Conservation (phyloP, 2,797 vertebrate genomes). For the Chromobotia macracanthus region DNA sequence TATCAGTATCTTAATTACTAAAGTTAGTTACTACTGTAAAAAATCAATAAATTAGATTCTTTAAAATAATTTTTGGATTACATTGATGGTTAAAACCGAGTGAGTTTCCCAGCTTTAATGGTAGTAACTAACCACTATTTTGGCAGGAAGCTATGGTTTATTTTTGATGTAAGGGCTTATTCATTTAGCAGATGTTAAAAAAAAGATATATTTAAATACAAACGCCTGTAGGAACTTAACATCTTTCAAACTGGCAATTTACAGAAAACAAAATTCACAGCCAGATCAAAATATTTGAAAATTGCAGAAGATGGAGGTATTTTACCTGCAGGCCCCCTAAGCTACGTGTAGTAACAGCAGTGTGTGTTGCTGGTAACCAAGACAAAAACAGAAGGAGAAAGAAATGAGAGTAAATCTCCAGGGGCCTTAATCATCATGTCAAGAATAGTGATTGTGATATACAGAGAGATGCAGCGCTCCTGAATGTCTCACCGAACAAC, state of each 20-base stretch:
- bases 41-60: too few relatives aligned
- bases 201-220: background rate
- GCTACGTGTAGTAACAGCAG: background rate
- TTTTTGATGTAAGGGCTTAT: background rate
- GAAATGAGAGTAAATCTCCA: constrained; percentile 20
- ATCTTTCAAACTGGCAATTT: background rate
- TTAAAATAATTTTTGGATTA: too few relatives aligned
- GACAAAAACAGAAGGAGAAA: background rate
- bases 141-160: background rate
- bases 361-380: background rate
- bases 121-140: background rate
- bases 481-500: constrained; percentile 28
- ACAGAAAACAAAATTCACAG: background rate
- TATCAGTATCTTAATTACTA: too few relatives aligned
- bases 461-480: constrained; percentile 18
- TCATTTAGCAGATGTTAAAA: background rate
- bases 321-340: background rate
- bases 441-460: constrained; percentile 14
- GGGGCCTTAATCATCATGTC: constrained; percentile 33
- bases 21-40: too few relatives aligned
- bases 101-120: too few relatives aligned
- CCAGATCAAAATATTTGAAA: background rate
- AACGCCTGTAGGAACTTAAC: background rate
- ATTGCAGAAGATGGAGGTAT: background rate
- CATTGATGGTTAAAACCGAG: too few relatives aligned